A percentile compares a stretch with the other conserved stretches of the same genome.
These are phyloP conservation scores for Ectobius pallidus DNA, from an alignment of 2,888 invertebrate species.

Conservation along the genomic window DNA sequence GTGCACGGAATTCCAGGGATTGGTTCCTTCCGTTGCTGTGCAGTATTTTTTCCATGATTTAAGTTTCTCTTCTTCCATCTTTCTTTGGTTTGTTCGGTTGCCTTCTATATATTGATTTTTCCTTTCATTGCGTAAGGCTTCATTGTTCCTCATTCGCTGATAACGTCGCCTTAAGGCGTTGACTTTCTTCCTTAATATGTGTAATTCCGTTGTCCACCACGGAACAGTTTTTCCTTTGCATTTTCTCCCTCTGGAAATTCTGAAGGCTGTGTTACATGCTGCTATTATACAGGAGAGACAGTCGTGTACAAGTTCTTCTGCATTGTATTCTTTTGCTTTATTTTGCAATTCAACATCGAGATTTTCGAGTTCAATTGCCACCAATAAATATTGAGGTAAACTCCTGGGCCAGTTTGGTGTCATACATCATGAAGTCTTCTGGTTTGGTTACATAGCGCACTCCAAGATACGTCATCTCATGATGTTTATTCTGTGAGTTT, in stretches of 20 bases:
- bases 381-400: too few species aligned
- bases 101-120: background rate
- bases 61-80: background rate
- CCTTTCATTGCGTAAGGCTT: background rate
- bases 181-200: background rate
- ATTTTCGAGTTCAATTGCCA: background rate
- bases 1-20: too few species aligned
- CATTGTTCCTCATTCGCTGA: background rate
- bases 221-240: background rate
- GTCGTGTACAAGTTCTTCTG: too few species aligned
- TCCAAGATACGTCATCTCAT: too few species aligned
- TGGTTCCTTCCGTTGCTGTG: too few species aligned
- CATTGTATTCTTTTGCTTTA: background rate
- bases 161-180: background rate
- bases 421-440: background rate
- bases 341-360: background rate
- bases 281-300: background rate
- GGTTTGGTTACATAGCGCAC: too few species aligned
- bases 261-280: background rate
- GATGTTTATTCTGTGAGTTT: background rate
- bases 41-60: too few species aligned
- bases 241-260: background rate
- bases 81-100: background rate
- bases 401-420: background rate
- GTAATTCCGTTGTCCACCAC: background rate